phyloP scores from a whole-genome alignment of 1,140 invertebrate genomes.

The Andricus grossulariae region DNA sequence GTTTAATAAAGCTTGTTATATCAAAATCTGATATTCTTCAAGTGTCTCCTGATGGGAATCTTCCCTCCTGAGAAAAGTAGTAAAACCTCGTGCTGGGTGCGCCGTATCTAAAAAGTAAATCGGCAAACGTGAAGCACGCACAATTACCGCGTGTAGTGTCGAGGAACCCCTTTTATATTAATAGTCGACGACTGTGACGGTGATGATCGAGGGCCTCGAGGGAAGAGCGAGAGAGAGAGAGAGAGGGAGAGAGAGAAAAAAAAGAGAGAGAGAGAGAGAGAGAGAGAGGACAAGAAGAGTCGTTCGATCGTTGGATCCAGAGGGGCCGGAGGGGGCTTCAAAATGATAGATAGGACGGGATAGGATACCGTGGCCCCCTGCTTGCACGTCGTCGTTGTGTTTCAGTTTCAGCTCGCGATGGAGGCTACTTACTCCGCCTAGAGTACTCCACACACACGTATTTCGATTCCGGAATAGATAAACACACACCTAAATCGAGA shows the following conservation, averaged over 20 bases:
- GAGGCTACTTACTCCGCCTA: conserved; percentile 66
- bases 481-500: conserved; percentile 37
- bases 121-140: conserved; percentile 56
- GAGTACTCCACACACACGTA: conserved; percentile 37
- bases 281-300: conserved; percentile 44
- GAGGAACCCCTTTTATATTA: conserved; percentile 76
- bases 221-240: conserved; percentile 53
- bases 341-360: conserved; percentile 74
- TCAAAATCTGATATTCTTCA: too few relatives aligned
- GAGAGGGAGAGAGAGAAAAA: neutral
- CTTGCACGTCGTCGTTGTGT: conserved; percentile 62
- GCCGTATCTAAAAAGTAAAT: conserved; percentile 55
- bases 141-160: conserved; percentile 73
- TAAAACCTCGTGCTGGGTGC: neutral
- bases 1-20: too few relatives aligned
- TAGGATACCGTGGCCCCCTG: conserved; percentile 67
- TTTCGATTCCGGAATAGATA: conserved; percentile 36
- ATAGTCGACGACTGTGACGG: conserved; percentile 70
- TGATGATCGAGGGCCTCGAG: conserved; percentile 58
- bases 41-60: neutral
- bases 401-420: conserved; percentile 73
- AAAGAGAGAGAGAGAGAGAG: conserved; percentile 43
- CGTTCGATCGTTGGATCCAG: conserved; percentile 55
- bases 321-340: conserved; percentile 63
- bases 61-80: conserved; percentile 49